These are phyloP conservation scores for Scyliorhinus canicula DNA, from an alignment of 2,797 vertebrate genomes.

Conservation along the genomic window DNA sequence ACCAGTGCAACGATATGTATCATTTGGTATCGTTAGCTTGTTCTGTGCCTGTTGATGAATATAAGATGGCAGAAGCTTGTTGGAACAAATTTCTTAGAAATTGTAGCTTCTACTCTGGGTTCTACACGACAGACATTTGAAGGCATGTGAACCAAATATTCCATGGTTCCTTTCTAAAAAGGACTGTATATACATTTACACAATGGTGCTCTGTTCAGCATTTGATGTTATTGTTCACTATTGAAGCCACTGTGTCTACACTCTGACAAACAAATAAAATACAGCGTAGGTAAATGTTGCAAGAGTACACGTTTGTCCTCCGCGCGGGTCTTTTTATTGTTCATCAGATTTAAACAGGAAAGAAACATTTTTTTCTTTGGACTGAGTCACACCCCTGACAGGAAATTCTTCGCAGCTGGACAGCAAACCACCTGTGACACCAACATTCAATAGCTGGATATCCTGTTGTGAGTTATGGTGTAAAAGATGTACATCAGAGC, in stretches of 20 bases:
- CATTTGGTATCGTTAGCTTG: not conserved
- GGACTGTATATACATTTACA: not conserved
- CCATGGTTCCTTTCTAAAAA: not conserved
- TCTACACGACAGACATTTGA: not conserved
- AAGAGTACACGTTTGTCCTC: not conserved
- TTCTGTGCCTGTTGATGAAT: not conserved
- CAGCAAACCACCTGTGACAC: constrained; percentile 66
- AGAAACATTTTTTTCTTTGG: constrained; percentile 70
- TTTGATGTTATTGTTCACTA: not conserved
- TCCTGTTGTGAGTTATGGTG: constrained; percentile 64
- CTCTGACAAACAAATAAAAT: not conserved
- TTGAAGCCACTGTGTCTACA: not conserved
- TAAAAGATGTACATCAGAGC: constrained; percentile 49
- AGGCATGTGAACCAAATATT: not conserved
- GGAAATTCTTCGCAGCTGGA: constrained; percentile 71
- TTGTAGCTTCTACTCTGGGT: not conserved
- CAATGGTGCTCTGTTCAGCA: not conserved
- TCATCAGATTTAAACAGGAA: constrained; percentile 61
- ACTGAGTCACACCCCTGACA: constrained; percentile 59
- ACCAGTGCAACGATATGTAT: no score
- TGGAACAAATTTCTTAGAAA: not conserved
- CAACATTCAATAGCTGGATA: constrained; percentile 78
- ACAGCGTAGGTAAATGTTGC: not conserved
- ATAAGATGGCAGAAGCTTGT: not conserved
- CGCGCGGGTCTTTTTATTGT: not conserved